Evolutionary conservation across 2,888 invertebrate species (phyloP), one percentile per base, ranked within the genome.

Genomic region (Mamestra brassicae): DNA sequence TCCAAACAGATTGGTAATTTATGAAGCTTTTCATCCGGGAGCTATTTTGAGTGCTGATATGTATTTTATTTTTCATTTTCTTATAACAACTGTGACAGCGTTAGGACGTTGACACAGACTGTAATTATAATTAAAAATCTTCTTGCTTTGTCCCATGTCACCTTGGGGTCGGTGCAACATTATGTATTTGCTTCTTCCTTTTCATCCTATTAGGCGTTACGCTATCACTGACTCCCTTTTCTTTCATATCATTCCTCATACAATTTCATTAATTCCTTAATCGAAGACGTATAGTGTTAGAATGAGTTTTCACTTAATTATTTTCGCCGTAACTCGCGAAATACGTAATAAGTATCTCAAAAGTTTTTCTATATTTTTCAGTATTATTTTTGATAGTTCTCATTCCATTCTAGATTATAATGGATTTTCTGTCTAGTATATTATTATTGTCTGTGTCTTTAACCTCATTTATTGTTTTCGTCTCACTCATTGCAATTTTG

Each of bases 1-100:
- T 78, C 47, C 42, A 13, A 78, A 54, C 70, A 45, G 54, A 61
- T 83, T 71, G 50, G 45, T 58, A 70, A 78, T 78, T 78, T 83
- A 83, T 68, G 57, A 64, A n/a, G 54, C 10, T 57, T 57, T 68
- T 62, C 52, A 57, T 58, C 57, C 62, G 62, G 68, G 38, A 13
- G 34, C 13, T 4, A 67, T 78, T 65, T 77, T 15, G 55, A 45
- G 13, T 26, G 15, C 34, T 58, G 26, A 47, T 52, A 10, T 62
- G 47, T 77, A 11, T 76, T 61, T 26, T 0, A 45, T 71, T 45
- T 79, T 57, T 62, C 3, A 57, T 50, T 74, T 26, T 34, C 26
- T 55, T 50, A 55, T 47, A 45, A 55, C 11, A 38, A 36, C 34
- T 11, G 34, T 73, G 26, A 6, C 17, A 52, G 52, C 1, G 6